Evolutionary conservation across 1,140 invertebrate genomes (phyloP), one percentile per base, ranked within the genome.

Genomic region (Drosophila yakuba): DNA sequence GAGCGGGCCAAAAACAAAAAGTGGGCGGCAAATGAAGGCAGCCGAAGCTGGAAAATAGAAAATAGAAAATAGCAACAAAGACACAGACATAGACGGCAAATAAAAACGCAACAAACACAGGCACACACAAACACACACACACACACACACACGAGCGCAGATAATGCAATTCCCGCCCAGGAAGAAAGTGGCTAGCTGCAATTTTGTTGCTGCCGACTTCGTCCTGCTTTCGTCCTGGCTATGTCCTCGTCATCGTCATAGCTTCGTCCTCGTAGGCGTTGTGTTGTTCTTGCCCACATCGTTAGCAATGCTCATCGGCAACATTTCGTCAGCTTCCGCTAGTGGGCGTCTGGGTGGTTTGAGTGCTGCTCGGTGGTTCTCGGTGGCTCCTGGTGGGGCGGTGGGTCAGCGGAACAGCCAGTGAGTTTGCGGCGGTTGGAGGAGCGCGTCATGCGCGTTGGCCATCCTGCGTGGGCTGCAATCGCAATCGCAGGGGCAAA

Each of bases 241-340:
- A 35, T 39, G 51, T 72, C 51, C 60, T 58, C 59, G 67, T 54
- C 56, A 8, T 32, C 38, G 38, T 39, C 38, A 39, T 54, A 36
- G 71, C 63, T 45, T 74, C 71, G 76, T 80, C 63, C 77, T 73
- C 68, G 82, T 81, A 81, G 78, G 78, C 78, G 72, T 80, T 86
- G 83, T 81, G 78, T 88, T 89, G 84, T 89, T 89, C 79, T 89
- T 89, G 84, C 85, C 84, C 80, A 83, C 84, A 90, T 89, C 84
- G 85, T 89, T 89, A 89, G 84, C 84, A 80, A 84, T 74, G 84
- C 84, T 82, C 84, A 89, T 89, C 84, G 84, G 84, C 84, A 80
- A 84, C 84, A 89, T 89, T 90, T 89, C 84, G 84, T 89, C 85
- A 89, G 84, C 84, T 89, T 89, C 84, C 84, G 84, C 77, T 56